Evolutionary conservation across 2,888 invertebrate genomes (phyloP), one percentile per base, ranked within the genome.

Genomic region (Craniophora ligustri): DNA sequence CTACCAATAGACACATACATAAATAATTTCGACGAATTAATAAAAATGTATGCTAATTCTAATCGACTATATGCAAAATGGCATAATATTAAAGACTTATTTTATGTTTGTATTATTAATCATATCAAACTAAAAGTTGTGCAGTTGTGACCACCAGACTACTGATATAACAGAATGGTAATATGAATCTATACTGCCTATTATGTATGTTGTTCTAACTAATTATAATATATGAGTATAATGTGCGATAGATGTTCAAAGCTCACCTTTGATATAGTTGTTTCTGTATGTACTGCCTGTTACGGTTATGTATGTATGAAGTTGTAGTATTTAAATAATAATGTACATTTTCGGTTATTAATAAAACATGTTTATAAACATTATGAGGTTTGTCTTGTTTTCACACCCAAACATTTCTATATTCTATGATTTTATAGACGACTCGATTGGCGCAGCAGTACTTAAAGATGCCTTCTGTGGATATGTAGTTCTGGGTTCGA

Each of bases 271-370:
- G 34, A 44, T 23, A 63, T 63, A 64, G 65, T 69, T 63, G 62
- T 63, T n/a, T 69, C 57, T 42, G 70, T 79, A 76, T 53, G 54
- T 65, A 79, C 79, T 82, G 82, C 84, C 85, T 89, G 87, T 87
- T 89, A 85, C 75, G 79, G 82, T 77, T 71, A 76, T 84, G 78
- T 86, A 83, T 86, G 85, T 88, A 89, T 87, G 86, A 86, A 85
- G 84, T 86, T 88, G 88, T 91, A 91, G 86, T 81, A 78, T 85
- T 87, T 84, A 85, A 78, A 82, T 78, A 82, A 85, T 81, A 86
- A 86, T 91, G 92, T 92, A 92, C 86, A 89, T 91, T 92, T 92
- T 91, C 80, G 85, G 82, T 91, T 91, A 88, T 85, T 82, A 91
- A 89, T 91, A 85, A 92, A 88, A 84, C 79, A 90, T 89, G 92